Evolutionary conservation across 64 coral and sea anemone genomes (phyloP), one percentile per base, ranked within the genome.

Genomic region (Montipora efflorescens): DNA sequence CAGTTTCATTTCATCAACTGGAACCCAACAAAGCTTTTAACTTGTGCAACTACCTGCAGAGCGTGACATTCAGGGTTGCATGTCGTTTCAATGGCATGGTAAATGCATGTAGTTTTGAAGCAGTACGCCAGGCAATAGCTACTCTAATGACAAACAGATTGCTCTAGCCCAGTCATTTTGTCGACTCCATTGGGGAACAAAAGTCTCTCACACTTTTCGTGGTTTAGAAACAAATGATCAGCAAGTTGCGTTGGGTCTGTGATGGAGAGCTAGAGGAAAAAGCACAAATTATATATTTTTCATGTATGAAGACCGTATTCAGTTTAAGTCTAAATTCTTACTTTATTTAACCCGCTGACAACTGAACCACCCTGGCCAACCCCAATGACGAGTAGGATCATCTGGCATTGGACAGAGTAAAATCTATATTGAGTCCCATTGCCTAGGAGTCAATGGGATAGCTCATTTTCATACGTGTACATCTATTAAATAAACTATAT

Each of bases 121-220:
- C 0, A 64, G 11, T 15, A 3, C 0, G 61, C 11, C 61, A 64
- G 3, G 9, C 3, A 64, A 12, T 7, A 5, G 10, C 52, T 10
- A 0, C 11, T 76, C 46, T 47, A 84, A 16, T 51, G 46, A 47
- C 82, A 47, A 47, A 72, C 82, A 4, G 66, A 51, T 23, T 46
- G 16, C n/a, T 93, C 82, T 0, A 93, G 82, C 7, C 91, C 81
- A 87, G 51, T 15, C 47, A 8, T 67, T 44, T 64, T 73, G 77
- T 92, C 93, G 2, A 92, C 84, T 69, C 68, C 83, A 8, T 79
- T 67, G 7, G 92, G 93, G 92, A 98, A 98, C 5, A 82, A 90
- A 69, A 98, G 79, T 78, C 81, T 92, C 67, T 98, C 96, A 83
- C 82, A 89, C 19, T 10, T 88, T 86, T 98, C 96, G 28, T 83